phyloP scores from a whole-genome alignment of 2,888 invertebrate genomes.

The Drosophila nr. perissopoda region DNA sequence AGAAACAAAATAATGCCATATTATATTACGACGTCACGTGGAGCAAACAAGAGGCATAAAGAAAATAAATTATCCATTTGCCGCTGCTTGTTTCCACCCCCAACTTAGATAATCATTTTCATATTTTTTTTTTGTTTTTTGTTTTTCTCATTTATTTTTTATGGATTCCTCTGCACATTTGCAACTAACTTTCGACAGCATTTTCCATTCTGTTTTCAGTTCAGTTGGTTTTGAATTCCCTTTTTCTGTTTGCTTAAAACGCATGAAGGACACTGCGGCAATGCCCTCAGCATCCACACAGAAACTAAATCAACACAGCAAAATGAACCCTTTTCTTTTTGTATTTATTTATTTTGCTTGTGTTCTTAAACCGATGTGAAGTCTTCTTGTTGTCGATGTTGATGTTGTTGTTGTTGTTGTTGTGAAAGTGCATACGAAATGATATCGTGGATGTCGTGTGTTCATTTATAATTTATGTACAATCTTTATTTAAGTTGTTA shows the following conservation, averaged over 20 bases:
- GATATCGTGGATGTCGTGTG: constrained; percentile 48
- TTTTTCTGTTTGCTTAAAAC: constrained; percentile 42
- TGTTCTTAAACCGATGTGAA: constrained; percentile 24
- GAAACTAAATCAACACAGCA: constrained; percentile 20
- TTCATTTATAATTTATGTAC: constrained; percentile 43
- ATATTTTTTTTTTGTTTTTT: neutral
- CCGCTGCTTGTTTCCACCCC: constrained; percentile 6
- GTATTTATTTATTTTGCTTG: constrained; percentile 4
- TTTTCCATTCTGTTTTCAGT: constrained; percentile 14
- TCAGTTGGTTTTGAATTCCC: constrained; percentile 10
- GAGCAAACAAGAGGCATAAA: constrained; percentile 48
- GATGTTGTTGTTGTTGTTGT: neutral
- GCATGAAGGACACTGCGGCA: constrained; percentile 71
- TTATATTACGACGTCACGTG: constrained; percentile 61
- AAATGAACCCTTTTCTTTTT: constrained; percentile 10
- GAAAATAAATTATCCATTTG: constrained; percentile 4
- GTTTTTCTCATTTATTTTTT: constrained; percentile 10
- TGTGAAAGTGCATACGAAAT: constrained; percentile 67
- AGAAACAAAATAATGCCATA: constrained; percentile 4
- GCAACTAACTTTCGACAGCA: constrained; percentile 21
- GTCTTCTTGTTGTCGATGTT: constrained; percentile 38
- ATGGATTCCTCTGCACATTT: constrained; percentile 41
- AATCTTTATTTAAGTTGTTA: constrained; percentile 35
- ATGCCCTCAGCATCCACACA: constrained; percentile 35
- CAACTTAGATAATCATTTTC: constrained; percentile 6